A percentile compares a stretch with the other conserved stretches of the same genome.
Evolutionary conservation across 2,113 vertebrate genomes (phyloP).

Genomic region (Lutjanus erythropterus): DNA sequence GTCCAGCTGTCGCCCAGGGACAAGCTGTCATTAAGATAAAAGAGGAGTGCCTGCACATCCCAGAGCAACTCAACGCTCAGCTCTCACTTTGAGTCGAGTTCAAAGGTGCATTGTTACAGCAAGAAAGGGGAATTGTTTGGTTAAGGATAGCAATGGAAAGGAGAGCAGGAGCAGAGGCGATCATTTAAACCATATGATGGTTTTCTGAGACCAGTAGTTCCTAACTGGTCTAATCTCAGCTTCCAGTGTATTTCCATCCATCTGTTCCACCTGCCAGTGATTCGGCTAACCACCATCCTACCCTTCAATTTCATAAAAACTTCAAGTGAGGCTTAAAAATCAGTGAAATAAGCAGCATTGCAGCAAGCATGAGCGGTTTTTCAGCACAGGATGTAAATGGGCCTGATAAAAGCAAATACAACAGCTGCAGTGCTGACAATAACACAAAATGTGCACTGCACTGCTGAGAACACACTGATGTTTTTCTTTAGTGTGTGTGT

Average conservation of each 20-base stretch:
- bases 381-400: too few relatives aligned
- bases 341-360: background rate
- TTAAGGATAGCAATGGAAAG: background rate
- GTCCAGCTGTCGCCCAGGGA: constrained; percentile 12
- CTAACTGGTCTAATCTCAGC: background rate
- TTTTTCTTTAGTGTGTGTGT: too few relatives aligned
- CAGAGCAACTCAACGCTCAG: background rate
- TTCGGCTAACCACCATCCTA: background rate
- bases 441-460: too few relatives aligned
- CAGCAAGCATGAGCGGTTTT: background rate
- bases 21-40: constrained; percentile 29
- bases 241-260: background rate
- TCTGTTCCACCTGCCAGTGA: background rate
- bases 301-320: background rate
- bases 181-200: too few relatives aligned
- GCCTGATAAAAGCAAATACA: too few relatives aligned
- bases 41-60: background rate
- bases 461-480: too few relatives aligned
- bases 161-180: background rate
- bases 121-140: background rate
- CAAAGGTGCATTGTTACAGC: background rate
- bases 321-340: background rate
- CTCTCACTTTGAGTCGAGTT: background rate
- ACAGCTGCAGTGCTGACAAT: too few relatives aligned
- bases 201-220: background rate